Evolutionary conservation across 2,888 invertebrate species (phyloP).

Genomic region (Silvanus unidentatus): DNA sequence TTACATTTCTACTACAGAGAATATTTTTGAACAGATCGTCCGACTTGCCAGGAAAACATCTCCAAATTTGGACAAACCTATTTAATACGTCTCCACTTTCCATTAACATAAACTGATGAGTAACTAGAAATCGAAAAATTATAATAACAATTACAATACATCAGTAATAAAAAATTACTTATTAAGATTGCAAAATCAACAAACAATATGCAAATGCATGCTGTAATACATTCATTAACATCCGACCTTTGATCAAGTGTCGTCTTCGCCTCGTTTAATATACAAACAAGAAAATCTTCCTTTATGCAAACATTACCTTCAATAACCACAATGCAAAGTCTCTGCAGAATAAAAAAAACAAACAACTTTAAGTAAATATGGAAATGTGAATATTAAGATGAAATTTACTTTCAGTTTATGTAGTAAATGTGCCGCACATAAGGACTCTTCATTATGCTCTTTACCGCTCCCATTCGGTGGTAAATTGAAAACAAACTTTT

Average conservation of each 20-base stretch:
- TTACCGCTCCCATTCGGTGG: conserved; percentile 27
- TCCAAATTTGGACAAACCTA: conserved; percentile 24
- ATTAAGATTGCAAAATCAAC: conserved; percentile 33
- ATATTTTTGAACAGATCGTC: conserved; percentile 31
- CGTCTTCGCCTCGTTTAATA: conserved; percentile 20
- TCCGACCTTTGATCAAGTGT: conserved; percentile 36
- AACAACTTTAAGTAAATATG: too few relatives aligned
- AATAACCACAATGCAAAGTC: conserved; percentile 13
- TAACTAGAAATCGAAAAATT: too few relatives aligned
- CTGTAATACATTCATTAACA: conserved; percentile 13
- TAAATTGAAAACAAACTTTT: conserved; percentile 26
- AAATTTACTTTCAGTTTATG: conserved; percentile 15
- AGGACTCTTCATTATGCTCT: conserved; percentile 28
- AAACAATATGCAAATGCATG: conserved; percentile 26
- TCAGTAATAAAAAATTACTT: conserved; percentile 25
- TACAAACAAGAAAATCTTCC: conserved; percentile 12
- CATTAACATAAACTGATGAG: too few relatives aligned
- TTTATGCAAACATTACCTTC: conserved; percentile 8
- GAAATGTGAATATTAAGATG: too few relatives aligned
- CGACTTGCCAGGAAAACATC: conserved; percentile 13
- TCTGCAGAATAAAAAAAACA: conserved; percentile 12
- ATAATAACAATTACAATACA: conserved; percentile 26
- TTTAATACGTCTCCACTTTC: conserved; percentile 13
- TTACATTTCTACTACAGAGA: conserved; percentile 33
- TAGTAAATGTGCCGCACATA: conserved; percentile 32